phyloP scores from a whole-genome alignment of 2,113 vertebrate species.

The Triplophysa siluroides region DNA sequence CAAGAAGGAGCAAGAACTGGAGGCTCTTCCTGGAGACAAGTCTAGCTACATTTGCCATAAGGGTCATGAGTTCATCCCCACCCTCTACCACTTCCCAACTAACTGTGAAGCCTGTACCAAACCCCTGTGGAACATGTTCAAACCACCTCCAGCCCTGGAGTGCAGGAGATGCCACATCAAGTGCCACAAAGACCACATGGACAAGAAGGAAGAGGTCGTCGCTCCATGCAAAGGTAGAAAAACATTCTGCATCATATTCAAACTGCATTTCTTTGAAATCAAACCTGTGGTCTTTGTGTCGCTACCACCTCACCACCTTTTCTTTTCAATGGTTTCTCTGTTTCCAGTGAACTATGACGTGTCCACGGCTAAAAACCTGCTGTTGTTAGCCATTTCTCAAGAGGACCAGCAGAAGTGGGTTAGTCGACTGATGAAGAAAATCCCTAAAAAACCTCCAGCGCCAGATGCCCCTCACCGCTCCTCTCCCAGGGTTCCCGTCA shows the following conservation, averaged over 20 bases:
- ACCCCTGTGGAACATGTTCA: conserved; percentile 98
- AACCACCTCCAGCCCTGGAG: conserved; percentile 95
- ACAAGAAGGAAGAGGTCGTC: conserved; percentile 96
- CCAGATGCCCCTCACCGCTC: conserved; percentile 90
- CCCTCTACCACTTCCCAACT: conserved; percentile 96
- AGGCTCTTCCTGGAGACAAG: conserved; percentile 87
- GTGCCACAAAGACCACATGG: conserved; percentile 99
- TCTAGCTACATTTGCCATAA: conserved; percentile 98
- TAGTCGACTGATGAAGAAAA: conserved; percentile 94
- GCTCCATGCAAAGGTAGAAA: conserved; percentile 91
- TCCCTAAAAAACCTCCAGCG: conserved; percentile 94
- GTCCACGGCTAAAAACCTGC: conserved; percentile 94
- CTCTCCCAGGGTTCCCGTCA: conserved; percentile 92
- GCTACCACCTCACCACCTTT: neutral
- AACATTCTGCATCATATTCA: neutral
- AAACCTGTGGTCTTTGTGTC: too few species aligned
- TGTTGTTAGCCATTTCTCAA: conserved; percentile 89
- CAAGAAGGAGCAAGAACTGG: conserved; percentile 95
- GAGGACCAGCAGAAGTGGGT: conserved; percentile 99
- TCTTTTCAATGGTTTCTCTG: neutral
- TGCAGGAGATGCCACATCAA: conserved; percentile 99
- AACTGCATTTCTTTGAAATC: too few species aligned
- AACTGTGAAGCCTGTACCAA: conserved; percentile 99
- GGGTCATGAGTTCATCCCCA: conserved; percentile 98
- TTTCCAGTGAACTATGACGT: conserved; percentile 93